Base-by-base conservation (phyloP, 2,797 vertebrate genomes). In the Cyprinodon diabolis region DNA sequence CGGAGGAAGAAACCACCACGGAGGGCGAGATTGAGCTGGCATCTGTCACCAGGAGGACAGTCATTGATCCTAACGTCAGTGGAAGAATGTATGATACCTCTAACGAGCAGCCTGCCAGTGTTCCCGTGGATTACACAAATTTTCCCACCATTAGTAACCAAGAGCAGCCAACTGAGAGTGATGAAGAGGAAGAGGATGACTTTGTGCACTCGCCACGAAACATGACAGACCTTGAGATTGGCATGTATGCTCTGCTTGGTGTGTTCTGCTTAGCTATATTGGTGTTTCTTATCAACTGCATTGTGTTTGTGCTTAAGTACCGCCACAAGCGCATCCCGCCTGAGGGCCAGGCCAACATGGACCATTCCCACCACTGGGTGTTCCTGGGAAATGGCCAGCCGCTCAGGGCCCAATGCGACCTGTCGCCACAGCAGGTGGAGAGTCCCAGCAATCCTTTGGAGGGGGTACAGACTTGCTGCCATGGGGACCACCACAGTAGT, bases 321-420 rank as follows among this genome's bases (percentile, higher is more conserved):
- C 96, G 97, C 49, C 97, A 99, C 83, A 99, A 99, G 91, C 94
- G 98, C 54, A 97, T 99, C 86, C 98, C 98, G 0, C 97, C 98
- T 0, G 98, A 99, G 83, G 98, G 98, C 45, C 98, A 99, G 93
- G 98, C 97, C 93, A 99, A 98, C 93, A 97, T 96, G 96, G 98
- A 99, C 93, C 98, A 99, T 69, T 99, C 98, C 4, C 98, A 99
- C 86, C 98, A 99, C 90, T 99, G 98, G 98, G 98, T 99, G 86
- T 99, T 99, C 90, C 87, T 99, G 87, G 98, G 98, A 47, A 99
- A 98, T 0, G 98, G 98, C 69, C 97, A 99, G 85, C 97, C 97
- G 0, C 93, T 99, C 81, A 83, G 96, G 69, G 95, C 96, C 75
- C 96, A 98, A 89, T 96, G 92, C 4, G 97, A 99, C 75, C 94